Percentiles rank a stretch among this genome's conserved stretches.
Evolutionary conservation across 2,888 invertebrate species (phyloP).

Genomic region (Conomelus anceps): DNA sequence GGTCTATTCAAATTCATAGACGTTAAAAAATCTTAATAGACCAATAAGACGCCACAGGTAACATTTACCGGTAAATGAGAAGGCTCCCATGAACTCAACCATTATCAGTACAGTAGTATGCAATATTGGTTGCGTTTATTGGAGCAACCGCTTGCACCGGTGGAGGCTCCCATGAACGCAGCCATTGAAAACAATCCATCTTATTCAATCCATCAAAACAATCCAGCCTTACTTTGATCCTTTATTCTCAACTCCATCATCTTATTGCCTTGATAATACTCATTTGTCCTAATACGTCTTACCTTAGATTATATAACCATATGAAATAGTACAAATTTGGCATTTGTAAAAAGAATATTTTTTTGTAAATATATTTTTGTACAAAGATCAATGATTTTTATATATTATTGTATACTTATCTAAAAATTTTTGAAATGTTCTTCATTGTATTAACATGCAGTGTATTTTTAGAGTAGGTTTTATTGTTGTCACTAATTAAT

Average conservation of each 20-base stretch:
- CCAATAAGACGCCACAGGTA: no score
- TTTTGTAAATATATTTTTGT: neutral
- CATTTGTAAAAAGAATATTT: neutral
- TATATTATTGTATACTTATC: neutral
- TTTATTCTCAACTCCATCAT: neutral
- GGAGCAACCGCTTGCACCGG: no score
- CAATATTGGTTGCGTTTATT: no score
- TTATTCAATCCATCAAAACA: no score
- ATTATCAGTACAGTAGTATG: no score
- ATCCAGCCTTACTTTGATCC: neutral
- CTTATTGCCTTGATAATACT: neutral
- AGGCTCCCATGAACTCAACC: no score
- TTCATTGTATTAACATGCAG: neutral
- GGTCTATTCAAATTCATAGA: no score
- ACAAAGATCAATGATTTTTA: neutral
- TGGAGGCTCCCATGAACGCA: no score
- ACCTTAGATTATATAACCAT: neutral
- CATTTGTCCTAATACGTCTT: neutral
- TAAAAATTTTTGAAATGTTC: neutral
- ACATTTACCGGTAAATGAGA: no score
- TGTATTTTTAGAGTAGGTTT: neutral
- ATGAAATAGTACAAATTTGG: neutral
- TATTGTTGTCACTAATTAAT: neutral
- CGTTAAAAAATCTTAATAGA: no score
- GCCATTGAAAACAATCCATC: no score